A percentile compares a stretch with the other conserved stretches of the same genome.
phyloP scores from a whole-genome alignment of 2,113 vertebrate genomes.

The Orientallactaga bullata region DNA sequence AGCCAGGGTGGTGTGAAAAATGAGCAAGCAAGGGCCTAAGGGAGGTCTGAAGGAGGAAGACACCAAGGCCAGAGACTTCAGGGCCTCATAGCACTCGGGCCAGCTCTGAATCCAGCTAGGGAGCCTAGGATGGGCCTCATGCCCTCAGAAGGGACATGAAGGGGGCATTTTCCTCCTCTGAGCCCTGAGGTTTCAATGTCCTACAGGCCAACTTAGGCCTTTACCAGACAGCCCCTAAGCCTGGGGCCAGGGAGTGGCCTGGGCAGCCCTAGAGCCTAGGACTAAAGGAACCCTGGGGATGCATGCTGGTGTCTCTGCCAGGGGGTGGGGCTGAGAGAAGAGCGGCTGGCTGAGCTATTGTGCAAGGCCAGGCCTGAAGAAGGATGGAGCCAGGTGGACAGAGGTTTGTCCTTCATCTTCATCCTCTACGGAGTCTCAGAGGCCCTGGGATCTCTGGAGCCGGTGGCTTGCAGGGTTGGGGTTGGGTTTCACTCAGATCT shows the following conservation, averaged over 20 bases:
- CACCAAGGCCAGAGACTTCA: neutral
- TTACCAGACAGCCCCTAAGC: neutral
- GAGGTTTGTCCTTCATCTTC: neutral
- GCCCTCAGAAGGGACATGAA: constrained; percentile 13
- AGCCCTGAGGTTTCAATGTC: neutral
- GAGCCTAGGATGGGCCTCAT: neutral
- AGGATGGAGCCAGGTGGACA: neutral
- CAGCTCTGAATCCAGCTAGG: neutral
- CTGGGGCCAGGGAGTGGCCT: neutral
- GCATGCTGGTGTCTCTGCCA: neutral
- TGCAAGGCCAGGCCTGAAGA: neutral
- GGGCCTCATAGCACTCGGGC: neutral
- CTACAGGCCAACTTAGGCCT: neutral
- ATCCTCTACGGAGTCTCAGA: neutral
- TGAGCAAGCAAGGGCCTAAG: neutral
- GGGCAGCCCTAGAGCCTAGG: neutral
- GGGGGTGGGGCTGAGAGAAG: neutral
- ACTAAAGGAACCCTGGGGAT: neutral
- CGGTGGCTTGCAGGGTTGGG: no score
- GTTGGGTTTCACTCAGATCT: neutral
- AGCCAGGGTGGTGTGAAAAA: neutral
- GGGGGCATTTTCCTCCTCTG: neutral
- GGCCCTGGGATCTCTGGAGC: neutral
- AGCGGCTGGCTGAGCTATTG: neutral
- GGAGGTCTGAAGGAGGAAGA: neutral